Percentiles rank a stretch among this genome's conserved stretches.
phyloP scores from a whole-genome alignment of 2,888 invertebrate species.

The Scotopteryx bipunctaria region DNA sequence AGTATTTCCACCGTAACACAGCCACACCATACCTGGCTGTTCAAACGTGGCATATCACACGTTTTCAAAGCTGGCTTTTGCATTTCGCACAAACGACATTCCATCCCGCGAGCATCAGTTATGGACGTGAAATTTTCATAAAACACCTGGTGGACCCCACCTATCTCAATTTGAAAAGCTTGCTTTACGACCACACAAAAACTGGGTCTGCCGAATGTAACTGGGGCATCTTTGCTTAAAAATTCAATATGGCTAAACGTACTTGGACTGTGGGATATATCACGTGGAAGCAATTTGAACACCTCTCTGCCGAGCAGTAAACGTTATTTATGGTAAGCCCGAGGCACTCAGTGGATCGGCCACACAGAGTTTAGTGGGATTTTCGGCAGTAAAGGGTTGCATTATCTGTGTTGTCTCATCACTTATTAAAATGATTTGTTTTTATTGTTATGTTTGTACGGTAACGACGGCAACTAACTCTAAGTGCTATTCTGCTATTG shows the following conservation, averaged over 20 bases:
- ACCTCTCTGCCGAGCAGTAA: conserved; percentile 75
- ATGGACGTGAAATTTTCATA: conserved; percentile 52
- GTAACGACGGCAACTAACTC: neutral
- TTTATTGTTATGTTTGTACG: conserved; percentile 11
- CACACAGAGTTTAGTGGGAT: conserved; percentile 70
- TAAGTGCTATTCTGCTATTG: neutral
- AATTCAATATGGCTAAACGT: conserved; percentile 76
- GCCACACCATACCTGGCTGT: conserved; percentile 17
- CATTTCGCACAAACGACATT: conserved; percentile 37
- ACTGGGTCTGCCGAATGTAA: conserved; percentile 35
- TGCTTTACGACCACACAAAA: conserved; percentile 51
- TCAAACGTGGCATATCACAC: conserved; percentile 32
- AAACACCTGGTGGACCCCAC: conserved; percentile 48
- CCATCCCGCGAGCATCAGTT: conserved; percentile 41
- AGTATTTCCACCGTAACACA: conserved; percentile 14
- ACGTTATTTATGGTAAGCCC: conserved; percentile 80
- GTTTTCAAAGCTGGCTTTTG: conserved; percentile 37
- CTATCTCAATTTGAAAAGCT: conserved; percentile 57
- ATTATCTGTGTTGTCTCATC: conserved; percentile 47
- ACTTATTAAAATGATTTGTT: conserved; percentile 35
- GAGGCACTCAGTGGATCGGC: conserved; percentile 72
- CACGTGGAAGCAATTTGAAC: conserved; percentile 80
- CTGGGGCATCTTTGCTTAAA: conserved; percentile 66
- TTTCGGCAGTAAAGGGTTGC: conserved; percentile 57
- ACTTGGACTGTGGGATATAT: conserved; percentile 71